A percentile compares a stretch with the other conserved stretches of the same genome.
Conservation (phyloP, 2,797 vertebrate species). For the Eupleurogrammus muticus region DNA sequence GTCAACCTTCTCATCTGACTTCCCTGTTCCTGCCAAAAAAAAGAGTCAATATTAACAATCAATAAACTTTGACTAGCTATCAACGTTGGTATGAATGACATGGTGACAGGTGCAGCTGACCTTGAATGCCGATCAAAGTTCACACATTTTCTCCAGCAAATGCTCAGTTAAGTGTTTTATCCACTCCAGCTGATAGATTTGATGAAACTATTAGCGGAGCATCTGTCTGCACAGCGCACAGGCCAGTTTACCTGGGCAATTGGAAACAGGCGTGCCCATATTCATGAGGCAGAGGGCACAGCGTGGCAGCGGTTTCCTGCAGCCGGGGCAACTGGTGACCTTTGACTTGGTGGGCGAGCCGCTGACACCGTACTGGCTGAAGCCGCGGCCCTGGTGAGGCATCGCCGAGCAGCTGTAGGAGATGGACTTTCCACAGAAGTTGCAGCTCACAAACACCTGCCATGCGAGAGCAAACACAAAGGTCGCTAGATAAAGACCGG, state of each 20-base stretch:
- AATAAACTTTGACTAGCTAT: conserved; percentile 1
- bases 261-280: conserved; percentile 98
- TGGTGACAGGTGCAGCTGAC: conserved; percentile 14
- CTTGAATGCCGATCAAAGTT: conserved; percentile 48
- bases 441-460: conserved; percentile 99
- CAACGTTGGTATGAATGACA: neutral
- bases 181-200: conserved; percentile 20
- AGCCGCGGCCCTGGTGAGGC: conserved; percentile 96
- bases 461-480: conserved; percentile 47
- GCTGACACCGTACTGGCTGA: conserved; percentile 97
- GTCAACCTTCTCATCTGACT: conserved; percentile 97
- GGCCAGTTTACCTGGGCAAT: conserved; percentile 81
- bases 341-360: conserved; percentile 99
- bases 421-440: conserved; percentile 99
- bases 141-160: conserved; percentile 4
- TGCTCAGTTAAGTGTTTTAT: conserved; percentile 33
- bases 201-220: conserved; percentile 7
- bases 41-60: conserved; percentile 27
- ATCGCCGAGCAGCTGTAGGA: conserved; percentile 97
- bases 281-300: conserved; percentile 99
- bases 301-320: conserved; percentile 96
- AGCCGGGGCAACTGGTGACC: conserved; percentile 98
- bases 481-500: conserved; percentile 56
- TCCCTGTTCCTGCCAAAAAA: conserved; percentile 87
- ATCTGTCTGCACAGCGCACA: conserved; percentile 13